These are phyloP conservation scores for Phrynocephalus vlangalii DNA, from an alignment of 2,797 vertebrate species.

Conservation along the genomic window DNA sequence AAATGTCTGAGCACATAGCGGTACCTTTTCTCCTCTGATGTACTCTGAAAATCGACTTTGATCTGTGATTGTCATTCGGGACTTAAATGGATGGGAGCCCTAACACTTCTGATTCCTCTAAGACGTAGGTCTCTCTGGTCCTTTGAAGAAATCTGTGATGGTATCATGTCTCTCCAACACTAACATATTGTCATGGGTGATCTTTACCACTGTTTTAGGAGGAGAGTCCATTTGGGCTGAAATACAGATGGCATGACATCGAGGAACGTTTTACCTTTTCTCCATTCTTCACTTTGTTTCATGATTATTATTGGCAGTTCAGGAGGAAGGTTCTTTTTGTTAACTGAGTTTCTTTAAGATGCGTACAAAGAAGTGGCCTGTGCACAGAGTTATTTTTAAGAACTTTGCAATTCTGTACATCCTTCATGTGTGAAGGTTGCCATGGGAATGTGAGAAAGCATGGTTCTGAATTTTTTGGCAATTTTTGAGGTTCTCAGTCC, in stretches of 20 bases:
- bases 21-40: too few species aligned
- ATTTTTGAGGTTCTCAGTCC: not conserved
- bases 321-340: not conserved
- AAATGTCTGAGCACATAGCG: too few species aligned
- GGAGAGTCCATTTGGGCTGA: too few species aligned
- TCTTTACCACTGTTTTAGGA: too few species aligned
- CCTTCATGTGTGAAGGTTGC: constrained; percentile 6
- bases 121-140: too few species aligned
- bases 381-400: constrained; percentile 15
- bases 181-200: too few species aligned
- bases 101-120: too few species aligned
- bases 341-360: not conserved
- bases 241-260: not conserved
- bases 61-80: too few species aligned
- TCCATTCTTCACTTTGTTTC: not conserved
- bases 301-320: not conserved
- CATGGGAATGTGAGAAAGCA: constrained; percentile 21
- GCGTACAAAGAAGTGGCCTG: not conserved
- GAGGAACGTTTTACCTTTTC: not conserved
- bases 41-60: too few species aligned
- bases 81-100: too few species aligned
- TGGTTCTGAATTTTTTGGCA: not conserved
- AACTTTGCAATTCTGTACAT: constrained; percentile 6
- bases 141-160: too few species aligned
- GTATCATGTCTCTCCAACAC: too few species aligned